Evolutionary conservation across 2,113 vertebrate genomes (phyloP), one percentile per base, ranked within the genome.

Genomic region (Mirounga angustirostris): DNA sequence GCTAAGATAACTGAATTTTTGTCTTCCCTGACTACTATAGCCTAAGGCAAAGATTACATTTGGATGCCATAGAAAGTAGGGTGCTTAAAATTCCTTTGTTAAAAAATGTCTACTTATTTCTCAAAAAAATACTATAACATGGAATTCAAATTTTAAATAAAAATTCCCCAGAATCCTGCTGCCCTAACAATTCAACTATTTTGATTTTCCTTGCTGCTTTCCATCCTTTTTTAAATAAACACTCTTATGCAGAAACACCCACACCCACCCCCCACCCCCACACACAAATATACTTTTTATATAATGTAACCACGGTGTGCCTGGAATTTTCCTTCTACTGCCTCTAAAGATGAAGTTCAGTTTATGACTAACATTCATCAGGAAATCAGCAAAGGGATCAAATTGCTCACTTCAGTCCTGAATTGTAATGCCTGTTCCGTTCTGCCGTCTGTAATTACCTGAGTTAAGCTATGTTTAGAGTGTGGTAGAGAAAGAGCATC

Each of bases 291-390:
- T 11, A 90, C 21, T 61, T 19, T 96, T 95, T 63, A 61, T 46
- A 5, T 83, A 90, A 33, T 46, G 52, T 79, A 79, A 50, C 30
- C 59, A 43, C 65, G 82, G 26, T 6, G 12, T 83, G 50, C 89
- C 74, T 69, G 69, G 46, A 36, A 54, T 76, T 86, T 93, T 83
- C 43, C 81, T 90, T 85, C 67, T 50, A 59, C 56, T 91, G 54
- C 56, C 61, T 74, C 89, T 94, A 56, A 95, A 94, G 52, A 67
- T 76, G 80, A 94, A 87, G 74, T 93, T 86, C 89, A 90, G 52
- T 43, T 89, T 94, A 85, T 92, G 24, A 93, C 26, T 91, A 76
- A 85, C 18, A 14, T 58, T 89, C 76, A 50, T 80, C 52, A 78
- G 46, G 90, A 78, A 79, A 87, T 83, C 54, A 73, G 61, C 56